Base-by-base conservation (phyloP, 2,113 vertebrate genomes). In the Myotis brandtii region DNA sequence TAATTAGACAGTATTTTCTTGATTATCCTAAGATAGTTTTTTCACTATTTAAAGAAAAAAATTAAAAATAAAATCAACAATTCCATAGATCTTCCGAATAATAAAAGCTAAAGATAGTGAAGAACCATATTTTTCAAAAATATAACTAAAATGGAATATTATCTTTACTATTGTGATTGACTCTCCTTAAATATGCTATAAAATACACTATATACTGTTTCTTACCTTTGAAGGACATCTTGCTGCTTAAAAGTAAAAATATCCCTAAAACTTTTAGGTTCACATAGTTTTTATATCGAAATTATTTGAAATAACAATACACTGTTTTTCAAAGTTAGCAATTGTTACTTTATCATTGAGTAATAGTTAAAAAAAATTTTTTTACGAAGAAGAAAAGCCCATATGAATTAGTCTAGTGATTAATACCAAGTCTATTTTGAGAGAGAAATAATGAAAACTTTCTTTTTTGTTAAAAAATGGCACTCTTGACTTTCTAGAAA, bases 361-460 rank as follows among this genome's bases (percentile, higher is more conserved):
- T 30, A 50, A 32, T 17, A 48, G 43, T 76, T 20, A 20, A 76
- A 48, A 37, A 48, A 18, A 10, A 10, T 94, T 86, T 94, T 82
- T 92, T 92, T 37, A 37, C 72, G 48, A 37, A 32, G 18, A 90
- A 92, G 40, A 69, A 79, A 94, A 93, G 25, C 32, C 25, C 34
- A 34, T 83, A 34, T 89, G 79, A 64, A 72, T 86, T 72, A 54
- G 18, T 89, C 27, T 37, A 48, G n/a, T 80, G 59, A 75, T 16
- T 86, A 86, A 69, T 62, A 56, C 14, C 18, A 89, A 85, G 50
- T 92, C 7, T 52, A 37, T 86, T 93, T 88, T 73, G 67, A 92
- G 75, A 91, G 11, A 21, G 93, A 93, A 93, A 80, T 91, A 75
- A 72, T 94, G 14, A 66, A 95, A 77, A 84, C 34, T 85, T 46